phyloP scores from a whole-genome alignment of 2,888 invertebrate species.

The Silvanus unidentatus region DNA sequence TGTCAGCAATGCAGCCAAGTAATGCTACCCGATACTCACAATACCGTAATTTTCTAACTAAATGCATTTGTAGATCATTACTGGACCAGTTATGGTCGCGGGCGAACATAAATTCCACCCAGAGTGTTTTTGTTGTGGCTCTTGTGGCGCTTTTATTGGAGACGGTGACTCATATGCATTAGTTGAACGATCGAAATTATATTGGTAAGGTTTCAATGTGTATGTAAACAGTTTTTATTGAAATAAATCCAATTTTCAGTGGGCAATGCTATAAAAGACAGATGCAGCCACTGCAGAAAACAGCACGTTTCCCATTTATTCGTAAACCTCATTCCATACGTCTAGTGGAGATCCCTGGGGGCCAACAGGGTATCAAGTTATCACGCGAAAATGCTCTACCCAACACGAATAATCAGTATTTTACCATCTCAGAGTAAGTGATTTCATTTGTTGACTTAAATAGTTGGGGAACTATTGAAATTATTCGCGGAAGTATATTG shows the following conservation, averaged over 20 bases:
- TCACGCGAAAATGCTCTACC: slow-evolving; percentile 52
- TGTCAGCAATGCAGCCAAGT: slow-evolving; percentile 86
- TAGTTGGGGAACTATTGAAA: background rate
- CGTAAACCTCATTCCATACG: slow-evolving; percentile 76
- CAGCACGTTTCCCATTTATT: slow-evolving; percentile 43
- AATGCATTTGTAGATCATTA: slow-evolving; percentile 49
- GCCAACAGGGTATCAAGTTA: slow-evolving; percentile 59
- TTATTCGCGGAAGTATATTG: background rate
- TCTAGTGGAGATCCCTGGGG: slow-evolving; percentile 71
- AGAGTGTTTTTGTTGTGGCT: slow-evolving; percentile 86
- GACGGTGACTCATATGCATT: slow-evolving; percentile 90
- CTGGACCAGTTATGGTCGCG: slow-evolving; percentile 91
- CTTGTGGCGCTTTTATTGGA: slow-evolving; percentile 78
- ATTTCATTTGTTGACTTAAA: background rate
- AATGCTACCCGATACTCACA: slow-evolving; percentile 14
- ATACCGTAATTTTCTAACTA: too few species aligned
- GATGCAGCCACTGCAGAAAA: slow-evolving; percentile 57
- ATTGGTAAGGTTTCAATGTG: slow-evolving; percentile 58
- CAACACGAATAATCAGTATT: slow-evolving; percentile 52
- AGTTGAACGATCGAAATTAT: slow-evolving; percentile 82
- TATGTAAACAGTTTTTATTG: too few species aligned
- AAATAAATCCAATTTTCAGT: too few species aligned
- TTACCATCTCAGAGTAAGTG: slow-evolving; percentile 67
- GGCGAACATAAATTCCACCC: slow-evolving; percentile 94
- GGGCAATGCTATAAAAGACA: slow-evolving; percentile 71